A percentile compares a stretch with the other conserved stretches of the same genome.
Evolutionary conservation across 2,113 vertebrate genomes (phyloP).

Genomic region (Neotragus pygmaeus): DNA sequence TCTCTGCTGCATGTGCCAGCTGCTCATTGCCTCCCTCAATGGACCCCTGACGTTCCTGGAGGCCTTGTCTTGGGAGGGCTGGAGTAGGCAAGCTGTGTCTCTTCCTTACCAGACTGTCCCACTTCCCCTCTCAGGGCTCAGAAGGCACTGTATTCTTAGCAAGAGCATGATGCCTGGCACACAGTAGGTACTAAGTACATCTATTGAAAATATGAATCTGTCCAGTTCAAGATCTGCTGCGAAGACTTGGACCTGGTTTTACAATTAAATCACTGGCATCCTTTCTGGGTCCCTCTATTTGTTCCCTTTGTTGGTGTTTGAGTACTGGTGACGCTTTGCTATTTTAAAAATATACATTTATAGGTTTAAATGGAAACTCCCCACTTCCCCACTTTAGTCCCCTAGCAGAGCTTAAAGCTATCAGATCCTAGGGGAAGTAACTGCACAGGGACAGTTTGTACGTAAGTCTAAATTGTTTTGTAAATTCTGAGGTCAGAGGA

Average conservation of each 20-base stretch:
- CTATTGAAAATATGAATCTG: not conserved
- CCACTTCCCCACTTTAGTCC: not conserved
- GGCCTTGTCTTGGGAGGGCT: not conserved
- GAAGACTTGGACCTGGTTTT: not conserved
- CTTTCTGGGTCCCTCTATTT: not conserved
- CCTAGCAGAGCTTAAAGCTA: not conserved
- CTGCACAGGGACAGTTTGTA: not conserved
- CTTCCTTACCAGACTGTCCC: not conserved
- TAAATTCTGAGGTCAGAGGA: slow-evolving; percentile 28
- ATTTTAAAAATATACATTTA: not conserved
- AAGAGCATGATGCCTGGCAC: not conserved
- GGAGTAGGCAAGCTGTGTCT: not conserved
- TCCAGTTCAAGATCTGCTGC: not conserved
- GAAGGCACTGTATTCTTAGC: not conserved
- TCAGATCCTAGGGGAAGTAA: not conserved
- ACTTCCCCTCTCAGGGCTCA: not conserved
- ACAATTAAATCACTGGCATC: not conserved
- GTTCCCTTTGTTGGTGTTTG: not conserved
- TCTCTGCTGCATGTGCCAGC: not conserved
- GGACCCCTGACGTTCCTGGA: not conserved
- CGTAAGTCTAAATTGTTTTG: not conserved
- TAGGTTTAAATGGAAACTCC: not conserved
- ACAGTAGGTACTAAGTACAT: not conserved
- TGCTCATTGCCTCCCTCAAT: not conserved
- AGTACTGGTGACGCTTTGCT: slow-evolving; percentile 1